phyloP scores from a whole-genome alignment of 2,888 invertebrate species.

The Ophioninae sp. region DNA sequence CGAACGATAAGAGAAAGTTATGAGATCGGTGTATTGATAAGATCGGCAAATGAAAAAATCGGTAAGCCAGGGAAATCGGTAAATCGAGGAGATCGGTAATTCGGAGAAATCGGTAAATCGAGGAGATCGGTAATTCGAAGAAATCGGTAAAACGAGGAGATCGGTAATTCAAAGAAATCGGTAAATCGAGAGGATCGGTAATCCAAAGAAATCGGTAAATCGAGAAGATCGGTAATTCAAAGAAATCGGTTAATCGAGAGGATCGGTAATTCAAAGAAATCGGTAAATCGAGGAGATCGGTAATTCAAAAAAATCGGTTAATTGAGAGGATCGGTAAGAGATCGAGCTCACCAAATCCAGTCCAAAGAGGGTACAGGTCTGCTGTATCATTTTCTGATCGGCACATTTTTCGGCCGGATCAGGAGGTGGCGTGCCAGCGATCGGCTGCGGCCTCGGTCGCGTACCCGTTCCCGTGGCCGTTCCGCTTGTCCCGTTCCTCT shows the following conservation, averaged over 20 bases:
- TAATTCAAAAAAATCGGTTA: neutral
- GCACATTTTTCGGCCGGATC: slow-evolving; percentile 91
- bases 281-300: neutral
- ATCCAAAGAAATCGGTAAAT: neutral
- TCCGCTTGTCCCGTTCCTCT: slow-evolving; percentile 77
- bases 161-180: slow-evolving; percentile 77
- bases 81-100: neutral
- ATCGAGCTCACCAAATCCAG: slow-evolving; percentile 88
- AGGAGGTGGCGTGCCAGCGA: slow-evolving; percentile 93
- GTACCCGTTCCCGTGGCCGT: slow-evolving; percentile 81
- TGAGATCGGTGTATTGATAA: neutral
- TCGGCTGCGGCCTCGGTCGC: slow-evolving; percentile 94
- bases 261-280: neutral
- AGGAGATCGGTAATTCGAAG: neutral
- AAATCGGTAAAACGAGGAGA: neutral
- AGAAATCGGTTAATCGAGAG: too few relatives aligned
- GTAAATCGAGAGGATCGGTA: slow-evolving; percentile 86
- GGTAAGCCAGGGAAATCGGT: neutral
- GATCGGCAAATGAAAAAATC: neutral
- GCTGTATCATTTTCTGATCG: slow-evolving; percentile 93
- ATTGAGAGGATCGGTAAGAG: neutral
- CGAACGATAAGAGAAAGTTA: slow-evolving; percentile 28
- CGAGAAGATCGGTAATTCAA: neutral
- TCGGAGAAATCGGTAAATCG: neutral
- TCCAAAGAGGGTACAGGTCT: slow-evolving; percentile 94